These are phyloP conservation scores for Hoplias malabaricus DNA, from an alignment of 2,113 vertebrate genomes.

Conservation along the genomic window DNA sequence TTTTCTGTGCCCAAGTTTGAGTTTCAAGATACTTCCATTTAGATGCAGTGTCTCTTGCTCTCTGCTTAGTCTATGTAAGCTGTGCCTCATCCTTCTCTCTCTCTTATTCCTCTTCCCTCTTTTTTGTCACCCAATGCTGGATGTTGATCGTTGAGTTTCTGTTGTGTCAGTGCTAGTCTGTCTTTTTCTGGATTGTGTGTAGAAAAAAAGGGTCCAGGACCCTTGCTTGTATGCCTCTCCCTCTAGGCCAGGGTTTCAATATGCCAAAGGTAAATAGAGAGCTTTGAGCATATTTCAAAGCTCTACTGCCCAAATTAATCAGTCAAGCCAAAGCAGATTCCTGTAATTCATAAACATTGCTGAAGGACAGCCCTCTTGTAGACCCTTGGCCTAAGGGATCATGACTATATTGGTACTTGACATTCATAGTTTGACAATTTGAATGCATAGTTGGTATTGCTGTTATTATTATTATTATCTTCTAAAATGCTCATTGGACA, in stretches of 20 bases:
- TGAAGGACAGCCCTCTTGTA: conserved; percentile 36
- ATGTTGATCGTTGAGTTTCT: conserved; percentile 44
- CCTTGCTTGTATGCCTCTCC: conserved; percentile 41
- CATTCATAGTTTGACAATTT: conserved; percentile 34
- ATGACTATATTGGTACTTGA: conserved; percentile 36
- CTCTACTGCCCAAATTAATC: conserved; percentile 11
- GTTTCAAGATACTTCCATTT: conserved; percentile 38
- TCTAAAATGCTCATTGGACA: neutral
- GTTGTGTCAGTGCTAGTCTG: conserved; percentile 47
- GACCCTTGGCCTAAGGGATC: conserved; percentile 54
- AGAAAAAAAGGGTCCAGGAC: conserved; percentile 44
- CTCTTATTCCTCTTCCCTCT: neutral
- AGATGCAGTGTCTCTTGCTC: conserved; percentile 45
- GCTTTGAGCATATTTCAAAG: conserved; percentile 6
- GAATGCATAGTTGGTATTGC: conserved; percentile 31
- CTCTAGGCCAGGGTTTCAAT: conserved; percentile 50
- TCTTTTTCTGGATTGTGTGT: conserved; percentile 46
- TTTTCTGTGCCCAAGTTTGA: conserved; percentile 43
- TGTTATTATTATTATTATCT: conserved; percentile 45
- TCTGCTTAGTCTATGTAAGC: conserved; percentile 48
- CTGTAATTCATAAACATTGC: conserved; percentile 3
- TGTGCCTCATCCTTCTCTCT: conserved; percentile 37
- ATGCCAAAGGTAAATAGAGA: conserved; percentile 10
- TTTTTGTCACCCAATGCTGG: conserved; percentile 18
- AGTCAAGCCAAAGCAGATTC: conserved; percentile 1